Conservation (phyloP, 2,888 invertebrate genomes). For the Rhagium mordax region DNA sequence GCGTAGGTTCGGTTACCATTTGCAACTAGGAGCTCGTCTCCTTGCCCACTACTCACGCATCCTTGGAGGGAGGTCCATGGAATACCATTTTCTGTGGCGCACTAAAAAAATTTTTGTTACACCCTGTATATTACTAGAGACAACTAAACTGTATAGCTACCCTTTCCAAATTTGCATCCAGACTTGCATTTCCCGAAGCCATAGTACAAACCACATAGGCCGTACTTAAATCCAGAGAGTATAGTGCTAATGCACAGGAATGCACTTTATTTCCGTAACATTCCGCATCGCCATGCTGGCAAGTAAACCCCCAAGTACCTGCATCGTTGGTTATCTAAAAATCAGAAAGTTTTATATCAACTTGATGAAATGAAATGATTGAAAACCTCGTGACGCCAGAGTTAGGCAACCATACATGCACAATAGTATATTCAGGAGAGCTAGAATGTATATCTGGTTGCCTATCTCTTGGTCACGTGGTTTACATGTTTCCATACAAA, state of each 20-base stretch:
- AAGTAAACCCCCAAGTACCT: conserved; percentile 52
- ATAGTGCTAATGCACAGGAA: conserved; percentile 68
- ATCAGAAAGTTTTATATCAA: too few relatives aligned
- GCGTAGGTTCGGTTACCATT: not conserved
- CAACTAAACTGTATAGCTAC: conserved; percentile 42
- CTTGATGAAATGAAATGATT: too few relatives aligned
- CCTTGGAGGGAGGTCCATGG: not conserved
- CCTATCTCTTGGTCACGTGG: too few relatives aligned
- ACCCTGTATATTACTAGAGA: too few relatives aligned
- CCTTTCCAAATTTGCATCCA: conserved; percentile 42
- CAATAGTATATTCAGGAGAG: too few relatives aligned
- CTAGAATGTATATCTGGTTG: too few relatives aligned
- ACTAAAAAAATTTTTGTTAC: not conserved
- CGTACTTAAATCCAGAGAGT: conserved; percentile 42
- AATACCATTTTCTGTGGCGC: not conserved
- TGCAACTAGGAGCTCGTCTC: not conserved
- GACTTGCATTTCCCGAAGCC: conserved; percentile 54
- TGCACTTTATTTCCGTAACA: conserved; percentile 73
- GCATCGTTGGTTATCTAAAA: conserved; percentile 37
- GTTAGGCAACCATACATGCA: too few relatives aligned
- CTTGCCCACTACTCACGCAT: not conserved
- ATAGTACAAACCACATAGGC: conserved; percentile 69
- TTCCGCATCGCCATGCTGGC: conserved; percentile 65
- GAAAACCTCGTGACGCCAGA: too few relatives aligned
- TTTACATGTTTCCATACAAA: too few relatives aligned